These are phyloP conservation scores for Fissipunctia ypsillon DNA, from an alignment of 2,888 invertebrate genomes.

Conservation along the genomic window DNA sequence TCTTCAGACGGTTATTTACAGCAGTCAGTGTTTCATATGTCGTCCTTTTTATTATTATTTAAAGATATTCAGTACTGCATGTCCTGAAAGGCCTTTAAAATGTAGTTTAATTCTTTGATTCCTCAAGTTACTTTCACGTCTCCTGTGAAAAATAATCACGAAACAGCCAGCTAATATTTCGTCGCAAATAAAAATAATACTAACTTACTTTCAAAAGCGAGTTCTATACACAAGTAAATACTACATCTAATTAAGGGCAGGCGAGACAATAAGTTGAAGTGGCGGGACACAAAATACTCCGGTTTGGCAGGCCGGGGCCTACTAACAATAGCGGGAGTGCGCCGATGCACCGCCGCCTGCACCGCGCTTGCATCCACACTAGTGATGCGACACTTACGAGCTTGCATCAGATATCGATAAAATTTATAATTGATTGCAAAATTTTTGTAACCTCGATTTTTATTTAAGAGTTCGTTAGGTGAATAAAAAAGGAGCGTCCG, in stretches of 20 bases:
- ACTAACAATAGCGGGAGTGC: slow-evolving; percentile 74
- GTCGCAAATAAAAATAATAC: slow-evolving; percentile 2
- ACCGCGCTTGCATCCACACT: slow-evolving; percentile 74
- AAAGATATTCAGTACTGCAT: not conserved
- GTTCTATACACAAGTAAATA: slow-evolving; percentile 53
- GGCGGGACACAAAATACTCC: slow-evolving; percentile 60
- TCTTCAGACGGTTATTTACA: too few species aligned
- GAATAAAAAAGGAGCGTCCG: not conserved
- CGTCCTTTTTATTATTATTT: not conserved
- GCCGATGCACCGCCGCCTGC: slow-evolving; percentile 72
- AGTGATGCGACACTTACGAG: slow-evolving; percentile 71
- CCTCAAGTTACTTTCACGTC: not conserved
- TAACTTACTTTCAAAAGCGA: slow-evolving; percentile 16
- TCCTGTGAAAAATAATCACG: not conserved
- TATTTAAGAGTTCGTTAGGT: not conserved
- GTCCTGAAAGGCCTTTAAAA: not conserved
- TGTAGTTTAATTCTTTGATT: not conserved
- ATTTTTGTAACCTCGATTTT: not conserved
- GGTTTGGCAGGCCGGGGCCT: slow-evolving; percentile 63
- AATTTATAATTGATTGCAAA: not conserved
- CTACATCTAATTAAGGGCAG: slow-evolving; percentile 58
- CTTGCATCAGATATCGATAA: slow-evolving; percentile 62
- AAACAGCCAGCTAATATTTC: not conserved
- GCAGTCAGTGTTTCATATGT: not conserved
- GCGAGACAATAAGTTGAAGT: slow-evolving; percentile 59